Evolutionary conservation across 2,113 vertebrate species (phyloP), one percentile per base, ranked within the genome.

Genomic region (Heptranchias perlo): DNA sequence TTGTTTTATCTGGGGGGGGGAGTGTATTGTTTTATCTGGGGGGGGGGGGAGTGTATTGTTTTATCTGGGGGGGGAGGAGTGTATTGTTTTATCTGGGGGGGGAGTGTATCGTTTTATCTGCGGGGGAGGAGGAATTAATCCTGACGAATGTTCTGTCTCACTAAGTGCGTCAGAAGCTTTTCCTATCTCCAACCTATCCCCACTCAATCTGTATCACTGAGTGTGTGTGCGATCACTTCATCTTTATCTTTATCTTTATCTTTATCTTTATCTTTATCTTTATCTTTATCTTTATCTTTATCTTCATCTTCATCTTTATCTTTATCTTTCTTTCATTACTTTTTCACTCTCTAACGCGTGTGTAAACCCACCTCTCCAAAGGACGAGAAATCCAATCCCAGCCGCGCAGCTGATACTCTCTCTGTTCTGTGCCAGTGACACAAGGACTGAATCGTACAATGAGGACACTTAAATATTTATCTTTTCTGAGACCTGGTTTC

Each of bases 391-490:
- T 58, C 35, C 0, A 0, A 96, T 11, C 18, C 87, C 28, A 10
- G 31, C 4, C 18, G 10, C 11, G 7, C 96, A 96, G 62, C 35
- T 58, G 96, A 94, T 94, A 78, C 35, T 1, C 16, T 49, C 58
- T 82, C 62, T 58, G 23, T 93, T 28, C 65, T 76, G 31, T 58
- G 35, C 92, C 91, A 82, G n/a, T 94, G 89, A 94, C 35, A 78
- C 35, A 76, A 73, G 52, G 44, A 23, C 54, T 0, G 23, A 78
- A 28, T 65, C 11, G 62, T 18, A 67, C 39, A 39, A 39, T 93
- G 2, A 52, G 8, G 54, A 5, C 96, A 0, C 31, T 84, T 65
- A 89, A 96, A 96, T 96, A 96, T 96, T 58, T 92, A 96, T 94
- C 67, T 61, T 93, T 61, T 49, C 96, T 54, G 23, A 28, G 65